These are phyloP conservation scores for Eumerus sabulonum DNA, from an alignment of 2,888 invertebrate species.

Conservation along the genomic window DNA sequence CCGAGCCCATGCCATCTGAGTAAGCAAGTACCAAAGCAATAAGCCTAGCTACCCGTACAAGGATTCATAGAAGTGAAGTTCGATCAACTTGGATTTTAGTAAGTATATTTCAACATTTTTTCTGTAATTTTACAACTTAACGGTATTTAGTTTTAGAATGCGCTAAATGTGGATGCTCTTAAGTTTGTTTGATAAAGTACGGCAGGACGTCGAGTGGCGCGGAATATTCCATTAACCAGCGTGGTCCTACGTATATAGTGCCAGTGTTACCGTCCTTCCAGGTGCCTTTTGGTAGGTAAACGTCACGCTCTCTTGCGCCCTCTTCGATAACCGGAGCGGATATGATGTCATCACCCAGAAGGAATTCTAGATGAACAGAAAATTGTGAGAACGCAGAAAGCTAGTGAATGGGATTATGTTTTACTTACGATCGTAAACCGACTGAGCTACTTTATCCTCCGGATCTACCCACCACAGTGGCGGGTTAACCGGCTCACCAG, in stretches of 20 bases:
- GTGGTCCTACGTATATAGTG: slow-evolving; percentile 81
- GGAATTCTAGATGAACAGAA: slow-evolving; percentile 82
- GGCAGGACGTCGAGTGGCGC: slow-evolving; percentile 86
- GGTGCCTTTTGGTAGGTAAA: slow-evolving; percentile 87
- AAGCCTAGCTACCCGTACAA: too few relatives aligned
- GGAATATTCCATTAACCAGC: slow-evolving; percentile 82
- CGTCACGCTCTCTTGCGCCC: slow-evolving; percentile 82
- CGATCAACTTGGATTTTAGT: too few relatives aligned
- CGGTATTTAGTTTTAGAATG: too few relatives aligned
- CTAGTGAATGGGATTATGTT: neutral
- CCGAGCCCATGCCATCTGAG: too few relatives aligned
- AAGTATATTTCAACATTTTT: too few relatives aligned
- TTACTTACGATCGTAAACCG: slow-evolving; percentile 81
- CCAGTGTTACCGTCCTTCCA: slow-evolving; percentile 84
- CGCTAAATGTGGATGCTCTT: too few relatives aligned
- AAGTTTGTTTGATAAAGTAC: slow-evolving; percentile 74
- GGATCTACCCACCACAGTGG: slow-evolving; percentile 94
- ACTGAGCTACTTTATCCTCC: slow-evolving; percentile 82
- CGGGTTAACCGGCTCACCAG: slow-evolving; percentile 87
- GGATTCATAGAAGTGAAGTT: too few relatives aligned
- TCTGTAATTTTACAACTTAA: too few relatives aligned
- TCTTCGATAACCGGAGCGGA: slow-evolving; percentile 88
- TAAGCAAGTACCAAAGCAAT: too few relatives aligned
- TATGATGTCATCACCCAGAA: slow-evolving; percentile 87
- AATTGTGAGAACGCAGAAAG: too few relatives aligned